Evolutionary conservation across 2,888 invertebrate species (phyloP), one percentile per base, ranked within the genome.

Genomic region (Drosophila subquinaria): DNA sequence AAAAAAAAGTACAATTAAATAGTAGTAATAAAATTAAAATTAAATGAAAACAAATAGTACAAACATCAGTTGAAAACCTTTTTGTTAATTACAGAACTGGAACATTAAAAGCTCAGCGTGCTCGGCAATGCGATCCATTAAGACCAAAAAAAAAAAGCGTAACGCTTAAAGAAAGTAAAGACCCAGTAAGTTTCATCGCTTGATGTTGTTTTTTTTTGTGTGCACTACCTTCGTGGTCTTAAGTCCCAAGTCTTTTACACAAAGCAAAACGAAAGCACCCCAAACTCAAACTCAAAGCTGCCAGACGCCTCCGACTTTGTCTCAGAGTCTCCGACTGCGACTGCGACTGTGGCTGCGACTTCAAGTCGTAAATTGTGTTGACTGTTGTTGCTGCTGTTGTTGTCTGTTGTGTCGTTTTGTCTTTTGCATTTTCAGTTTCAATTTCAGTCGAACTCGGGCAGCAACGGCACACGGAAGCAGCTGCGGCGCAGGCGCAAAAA

Each of bases 371-470:
- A 60, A 69, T 73, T 69, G 66, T 71, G 52, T 56, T 68, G 62
- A 10, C 53, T 61, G 61, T 42, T 51, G 56, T 38, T 42, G 66
- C 15, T 65, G 69, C 23, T 70, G 53, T 35, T 53, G 69, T 30
- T 63, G 38, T 62, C 77, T 59, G 64, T 60, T 75, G 79, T 66
- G 70, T 70, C 75, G 82, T 81, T 84, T 83, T 82, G 84, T 84
- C 82, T 84, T 87, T 82, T 77, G 81, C 81, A 79, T 76, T 82
- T 78, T 89, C 83, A 87, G 84, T 89, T 86, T 85, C 82, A 88
- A 82, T 85, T 86, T 86, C 85, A 86, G 87, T 86, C 78, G 83
- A 86, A 79, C 75, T 77, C 87, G 84, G 82, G 85, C 85, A 82
- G 82, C 87, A 85, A 75, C 82, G 82, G 88, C 85, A 81, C 40